Base-by-base conservation (phyloP, 2,888 invertebrate species). In the Papilio elwesi region DNA sequence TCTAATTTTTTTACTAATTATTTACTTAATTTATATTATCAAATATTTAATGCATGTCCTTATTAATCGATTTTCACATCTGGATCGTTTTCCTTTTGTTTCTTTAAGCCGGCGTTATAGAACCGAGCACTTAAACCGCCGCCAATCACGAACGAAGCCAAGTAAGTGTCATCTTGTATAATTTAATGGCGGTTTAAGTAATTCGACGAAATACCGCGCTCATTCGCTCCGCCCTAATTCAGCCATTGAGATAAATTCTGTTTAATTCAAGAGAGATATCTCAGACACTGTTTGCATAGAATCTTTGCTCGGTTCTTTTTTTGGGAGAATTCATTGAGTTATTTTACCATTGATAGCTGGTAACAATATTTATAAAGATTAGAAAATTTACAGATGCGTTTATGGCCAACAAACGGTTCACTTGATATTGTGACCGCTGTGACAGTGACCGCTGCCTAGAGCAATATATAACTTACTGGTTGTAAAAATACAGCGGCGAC, bases 161-260 rank as follows among this genome's bases (percentile, higher is more conserved):
- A 38, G 13, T 38, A 38, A 59, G 13, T n/a, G 38, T 59, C 59
- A 38, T 38, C 38, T 59, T 51, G 52, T 51, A 52, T 66, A 66
- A 65, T 65, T 65, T 52, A 36, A 65, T 36, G 36, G 9, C 65
- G 51, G 36, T 65, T 51, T 59, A 59, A 59, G 51, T 52, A 65
- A 65, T 52, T 52, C 49, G 10, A 13, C 7, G 49, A 9, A 49
- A 36, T 12, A 36, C 36, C 0, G 36, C 15, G 15, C 15, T 66
- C 43, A 43, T 15, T 66, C 38, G 43, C 16, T 43, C 15, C 66
- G 15, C 7, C 52, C 52, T 66, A 66, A 66, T 53, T 53, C 53
- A 66, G 53, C 43, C 10, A 53, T 66, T 66, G 49, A 66, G 66
- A 66, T 66, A 66, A 66, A 66, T 53, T 52, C 36, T 15, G 43